A percentile compares a stretch with the other conserved stretches of the same genome.
Conservation (phyloP, 2,113 vertebrate genomes). For the Nerophis lumbriciformis region DNA sequence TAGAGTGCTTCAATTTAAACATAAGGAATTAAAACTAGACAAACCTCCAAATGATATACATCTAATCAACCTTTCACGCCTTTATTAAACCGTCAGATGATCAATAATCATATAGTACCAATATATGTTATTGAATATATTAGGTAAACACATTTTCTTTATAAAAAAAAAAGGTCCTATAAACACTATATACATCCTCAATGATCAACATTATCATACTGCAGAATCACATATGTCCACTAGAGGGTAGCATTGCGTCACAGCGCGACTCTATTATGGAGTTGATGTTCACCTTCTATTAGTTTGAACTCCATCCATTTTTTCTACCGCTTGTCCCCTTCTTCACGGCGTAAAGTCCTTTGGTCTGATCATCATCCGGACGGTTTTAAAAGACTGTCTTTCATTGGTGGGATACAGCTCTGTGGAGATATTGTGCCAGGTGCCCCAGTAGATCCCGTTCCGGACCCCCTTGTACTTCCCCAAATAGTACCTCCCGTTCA, state of each 20-base stretch:
- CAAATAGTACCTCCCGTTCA: conserved; percentile 91
- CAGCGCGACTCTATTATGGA: not conserved
- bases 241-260: conserved; percentile 41
- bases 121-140: not conserved
- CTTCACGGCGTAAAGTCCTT: conserved; percentile 63
- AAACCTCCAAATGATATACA: not conserved
- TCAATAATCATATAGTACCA: not conserved
- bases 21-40: not conserved
- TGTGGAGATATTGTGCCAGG: conserved; percentile 78
- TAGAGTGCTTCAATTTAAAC: not conserved
- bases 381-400: conserved; percentile 80
- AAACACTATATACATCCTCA: conserved; percentile 41
- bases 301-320: too few species aligned
- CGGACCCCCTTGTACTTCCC: conserved; percentile 85
- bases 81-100: conserved; percentile 19
- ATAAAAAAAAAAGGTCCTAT: not conserved
- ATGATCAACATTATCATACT: conserved; percentile 7
- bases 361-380: conserved; percentile 90
- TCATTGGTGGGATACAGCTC: conserved; percentile 74
- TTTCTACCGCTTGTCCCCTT: too few species aligned
- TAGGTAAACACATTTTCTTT: not conserved
- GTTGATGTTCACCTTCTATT: too few species aligned
- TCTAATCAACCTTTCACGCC: not conserved
- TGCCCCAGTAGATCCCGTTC: conserved; percentile 96
- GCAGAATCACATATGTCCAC: conserved; percentile 24